Percentiles rank a stretch among this genome's conserved stretches.
Evolutionary conservation across 2,113 vertebrate species (phyloP).

Genomic region (Cinclus mexicanus): DNA sequence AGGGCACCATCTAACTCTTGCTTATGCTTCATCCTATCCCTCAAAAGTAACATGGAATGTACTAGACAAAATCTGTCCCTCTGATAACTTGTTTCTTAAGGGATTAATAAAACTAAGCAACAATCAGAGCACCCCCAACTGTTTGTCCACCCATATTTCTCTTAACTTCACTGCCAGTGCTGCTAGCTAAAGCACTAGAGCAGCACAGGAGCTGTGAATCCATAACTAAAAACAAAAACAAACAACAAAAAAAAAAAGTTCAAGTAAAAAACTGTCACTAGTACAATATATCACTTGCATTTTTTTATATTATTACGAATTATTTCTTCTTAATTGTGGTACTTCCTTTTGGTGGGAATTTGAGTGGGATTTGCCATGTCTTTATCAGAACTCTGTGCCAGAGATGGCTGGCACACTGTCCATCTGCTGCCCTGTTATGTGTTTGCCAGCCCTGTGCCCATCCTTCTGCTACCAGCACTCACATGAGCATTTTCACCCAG

Average conservation of each 20-base stretch:
- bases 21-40: not conserved
- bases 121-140: not conserved
- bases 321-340: fast-evolving
- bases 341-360: not conserved
- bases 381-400: not conserved
- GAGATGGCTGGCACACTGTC: not conserved
- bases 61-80: not conserved
- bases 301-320: not conserved
- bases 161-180: not conserved
- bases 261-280: not conserved
- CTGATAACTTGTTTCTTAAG: not conserved
- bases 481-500: no score
- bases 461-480: not conserved
- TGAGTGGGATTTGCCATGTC: not conserved
- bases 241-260: no score
- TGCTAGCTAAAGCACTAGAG: not conserved
- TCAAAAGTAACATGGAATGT: not conserved
- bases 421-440: fast-evolving
- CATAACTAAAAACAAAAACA: no score
- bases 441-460: fast-evolving
- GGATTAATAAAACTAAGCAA: not conserved
- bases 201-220: not conserved
- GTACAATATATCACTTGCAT: not conserved
- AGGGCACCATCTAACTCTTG: not conserved
- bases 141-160: not conserved